phyloP scores from a whole-genome alignment of 2,888 invertebrate species.

The Horisme vitalbata region DNA sequence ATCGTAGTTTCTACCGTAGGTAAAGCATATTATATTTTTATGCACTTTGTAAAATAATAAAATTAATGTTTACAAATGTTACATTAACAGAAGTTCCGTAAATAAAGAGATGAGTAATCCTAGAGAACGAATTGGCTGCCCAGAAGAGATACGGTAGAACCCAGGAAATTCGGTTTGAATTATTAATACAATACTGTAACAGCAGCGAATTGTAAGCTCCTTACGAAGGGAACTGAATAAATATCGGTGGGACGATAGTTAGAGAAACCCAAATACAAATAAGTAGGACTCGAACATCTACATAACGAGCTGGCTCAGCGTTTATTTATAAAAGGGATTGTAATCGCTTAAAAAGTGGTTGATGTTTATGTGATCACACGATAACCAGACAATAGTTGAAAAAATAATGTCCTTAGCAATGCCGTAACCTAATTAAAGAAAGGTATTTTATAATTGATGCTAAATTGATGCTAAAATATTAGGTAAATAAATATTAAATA shows the following conservation, averaged over 20 bases:
- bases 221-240: conserved; percentile 73
- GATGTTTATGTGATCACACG: no score
- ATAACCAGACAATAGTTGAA: no score
- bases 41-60: no score
- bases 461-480: no score
- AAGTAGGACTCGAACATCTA: conserved; percentile 33
- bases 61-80: conserved; percentile 10
- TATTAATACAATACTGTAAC: conserved; percentile 74
- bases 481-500: background rate
- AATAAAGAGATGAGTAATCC: conserved; percentile 54
- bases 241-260: conserved; percentile 59
- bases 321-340: conserved; percentile 25
- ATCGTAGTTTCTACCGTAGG: no score
- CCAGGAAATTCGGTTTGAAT: conserved; percentile 68
- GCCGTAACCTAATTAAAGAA: no score
- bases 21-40: no score
- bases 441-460: no score
- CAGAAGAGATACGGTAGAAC: conserved; percentile 61
- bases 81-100: conserved; percentile 36
- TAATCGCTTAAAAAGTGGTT: conserved; percentile 9
- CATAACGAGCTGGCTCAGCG: conserved; percentile 30
- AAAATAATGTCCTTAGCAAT: no score
- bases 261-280: conserved; percentile 45
- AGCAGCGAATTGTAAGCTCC: conserved; percentile 74
- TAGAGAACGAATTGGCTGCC: conserved; percentile 60